phyloP scores from a whole-genome alignment of 2,113 vertebrate species.

The Plecotus auritus region DNA sequence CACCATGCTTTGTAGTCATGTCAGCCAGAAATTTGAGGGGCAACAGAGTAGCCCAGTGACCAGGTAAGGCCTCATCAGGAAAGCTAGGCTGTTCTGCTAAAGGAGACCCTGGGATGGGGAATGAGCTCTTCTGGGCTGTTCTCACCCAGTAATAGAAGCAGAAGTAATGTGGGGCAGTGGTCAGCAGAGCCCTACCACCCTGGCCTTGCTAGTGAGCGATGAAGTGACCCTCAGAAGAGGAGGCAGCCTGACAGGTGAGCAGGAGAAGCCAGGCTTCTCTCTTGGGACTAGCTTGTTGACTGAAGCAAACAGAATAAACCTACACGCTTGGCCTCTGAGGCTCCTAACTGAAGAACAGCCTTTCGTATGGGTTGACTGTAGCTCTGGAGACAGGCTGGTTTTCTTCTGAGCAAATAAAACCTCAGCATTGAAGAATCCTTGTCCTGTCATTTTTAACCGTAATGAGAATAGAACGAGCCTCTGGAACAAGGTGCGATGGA shows the following conservation, averaged over 20 bases:
- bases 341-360: neutral
- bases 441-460: conserved; percentile 60
- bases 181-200: neutral
- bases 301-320: neutral
- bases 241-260: neutral
- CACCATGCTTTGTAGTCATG: neutral
- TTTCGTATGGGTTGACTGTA: neutral
- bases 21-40: neutral
- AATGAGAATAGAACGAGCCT: conserved; percentile 60
- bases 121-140: neutral
- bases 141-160: neutral
- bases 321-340: neutral
- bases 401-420: conserved; percentile 12
- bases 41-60: neutral
- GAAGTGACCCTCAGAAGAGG: neutral
- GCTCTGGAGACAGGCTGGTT: neutral
- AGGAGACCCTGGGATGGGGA: no score
- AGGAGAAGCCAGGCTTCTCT: neutral
- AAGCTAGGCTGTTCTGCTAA: neutral
- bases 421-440: conserved; percentile 36
- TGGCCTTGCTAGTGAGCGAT: neutral
- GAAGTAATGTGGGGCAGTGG: neutral
- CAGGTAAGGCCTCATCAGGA: neutral
- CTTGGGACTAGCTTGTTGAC: neutral
- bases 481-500: conserved; percentile 69